These are phyloP conservation scores for Lamprotornis superbus DNA, from an alignment of 2,113 vertebrate genomes.

Conservation along the genomic window DNA sequence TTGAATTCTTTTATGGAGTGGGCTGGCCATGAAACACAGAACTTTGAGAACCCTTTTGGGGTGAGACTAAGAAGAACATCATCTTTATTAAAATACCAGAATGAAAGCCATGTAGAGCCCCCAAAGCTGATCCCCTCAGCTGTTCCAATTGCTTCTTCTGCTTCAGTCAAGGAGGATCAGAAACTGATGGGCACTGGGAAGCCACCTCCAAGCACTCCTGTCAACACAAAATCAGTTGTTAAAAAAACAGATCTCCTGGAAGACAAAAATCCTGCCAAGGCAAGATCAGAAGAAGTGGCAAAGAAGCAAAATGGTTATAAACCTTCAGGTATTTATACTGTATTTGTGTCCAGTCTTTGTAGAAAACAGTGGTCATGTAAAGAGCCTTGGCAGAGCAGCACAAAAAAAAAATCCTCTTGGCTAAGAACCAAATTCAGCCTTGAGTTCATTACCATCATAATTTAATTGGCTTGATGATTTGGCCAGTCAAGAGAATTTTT, in stretches of 20 bases:
- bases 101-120: conserved; percentile 47
- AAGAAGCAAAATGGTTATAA: conserved; percentile 30
- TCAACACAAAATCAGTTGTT: conserved; percentile 55
- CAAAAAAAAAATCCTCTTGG: not conserved
- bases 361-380: not conserved
- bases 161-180: not conserved
- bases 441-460: not conserved
- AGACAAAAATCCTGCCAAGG: conserved; percentile 47
- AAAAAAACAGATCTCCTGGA: conserved; percentile 54
- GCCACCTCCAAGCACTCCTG: not conserved
- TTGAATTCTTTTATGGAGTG: not conserved
- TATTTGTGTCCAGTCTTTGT: not conserved
- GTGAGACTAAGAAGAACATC: conserved; percentile 81
- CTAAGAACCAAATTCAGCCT: not conserved
- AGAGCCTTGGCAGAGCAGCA: not conserved
- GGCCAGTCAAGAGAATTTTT: conserved; percentile 13
- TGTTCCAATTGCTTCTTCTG: not conserved
- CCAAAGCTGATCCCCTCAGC: not conserved
- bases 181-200: not conserved
- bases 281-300: conserved; percentile 37
- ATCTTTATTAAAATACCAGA: conserved; percentile 71
- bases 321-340: conserved; percentile 59
- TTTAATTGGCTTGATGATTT: conserved; percentile 22
- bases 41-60: conserved; percentile 79
- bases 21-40: conserved; percentile 25